Conservation (phyloP, 2,113 vertebrate species). For the Phylloscopus whistleri region DNA sequence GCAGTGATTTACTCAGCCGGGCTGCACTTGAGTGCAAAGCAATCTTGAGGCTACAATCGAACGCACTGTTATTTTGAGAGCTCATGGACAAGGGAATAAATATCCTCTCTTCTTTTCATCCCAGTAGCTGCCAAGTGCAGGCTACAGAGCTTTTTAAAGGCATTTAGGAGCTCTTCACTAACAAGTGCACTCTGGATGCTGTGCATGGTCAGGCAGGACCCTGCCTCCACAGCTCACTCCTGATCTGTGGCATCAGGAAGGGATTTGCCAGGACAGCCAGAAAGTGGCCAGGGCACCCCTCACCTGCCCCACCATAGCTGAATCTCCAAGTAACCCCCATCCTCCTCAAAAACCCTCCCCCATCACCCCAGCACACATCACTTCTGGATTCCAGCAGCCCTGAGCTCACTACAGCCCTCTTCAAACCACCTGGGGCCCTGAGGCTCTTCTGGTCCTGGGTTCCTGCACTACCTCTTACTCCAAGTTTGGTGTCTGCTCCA, state of each 20-base stretch:
- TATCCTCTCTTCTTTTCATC: constrained; percentile 54
- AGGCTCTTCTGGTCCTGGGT: background rate
- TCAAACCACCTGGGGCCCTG: background rate
- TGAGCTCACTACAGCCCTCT: background rate
- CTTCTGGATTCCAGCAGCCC: background rate
- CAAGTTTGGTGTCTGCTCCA: background rate
- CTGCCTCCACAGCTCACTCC: background rate
- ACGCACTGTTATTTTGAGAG: constrained; percentile 43
- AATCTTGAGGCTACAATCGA: constrained; percentile 26
- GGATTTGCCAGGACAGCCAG: background rate
- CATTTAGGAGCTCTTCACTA: constrained; percentile 23
- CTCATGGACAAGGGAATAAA: constrained; percentile 30
- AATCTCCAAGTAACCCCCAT: background rate
- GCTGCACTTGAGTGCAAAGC: constrained; percentile 30
- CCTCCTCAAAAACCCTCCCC: background rate
- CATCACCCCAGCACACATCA: fast-evolving
- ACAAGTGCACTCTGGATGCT: background rate
- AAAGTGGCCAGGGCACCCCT: background rate
- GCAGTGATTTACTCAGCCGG: background rate
- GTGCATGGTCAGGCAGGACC: background rate
- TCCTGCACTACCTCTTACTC: background rate
- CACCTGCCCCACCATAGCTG: background rate
- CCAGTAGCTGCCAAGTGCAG: constrained; percentile 49
- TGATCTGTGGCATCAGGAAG: background rate
- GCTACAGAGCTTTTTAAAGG: constrained; percentile 53